A percentile compares a stretch with the other conserved stretches of the same genome.
Evolutionary conservation across 2,797 vertebrate species (phyloP).

Genomic region (Chaunax sp.): DNA sequence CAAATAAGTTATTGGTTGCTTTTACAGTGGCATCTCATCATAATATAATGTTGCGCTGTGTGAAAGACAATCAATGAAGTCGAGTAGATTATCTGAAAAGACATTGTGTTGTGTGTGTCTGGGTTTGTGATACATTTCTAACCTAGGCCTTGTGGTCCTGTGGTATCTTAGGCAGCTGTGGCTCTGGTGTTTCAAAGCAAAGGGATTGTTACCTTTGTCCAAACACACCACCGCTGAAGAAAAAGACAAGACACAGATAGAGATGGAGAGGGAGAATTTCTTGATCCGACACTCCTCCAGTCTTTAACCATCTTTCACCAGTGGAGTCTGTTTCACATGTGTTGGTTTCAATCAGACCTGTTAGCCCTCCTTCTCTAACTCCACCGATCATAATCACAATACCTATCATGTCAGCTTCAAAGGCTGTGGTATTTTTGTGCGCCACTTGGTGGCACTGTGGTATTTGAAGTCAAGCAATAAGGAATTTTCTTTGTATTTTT

Average conservation of each 20-base stretch:
- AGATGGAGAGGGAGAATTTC: conserved; percentile 16
- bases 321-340: conserved; percentile 40
- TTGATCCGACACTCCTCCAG: neutral
- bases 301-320: conserved; percentile 48
- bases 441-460: conserved; percentile 84
- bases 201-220: conserved; percentile 9
- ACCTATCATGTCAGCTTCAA: conserved; percentile 21
- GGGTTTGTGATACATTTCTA: neutral
- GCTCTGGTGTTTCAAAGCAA: too few relatives aligned
- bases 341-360: conserved; percentile 44
- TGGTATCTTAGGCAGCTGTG: neutral
- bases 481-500: conserved; percentile 6
- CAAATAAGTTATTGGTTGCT: conserved; percentile 19
- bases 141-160: neutral
- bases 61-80: conserved; percentile 20
- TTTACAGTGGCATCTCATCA: conserved; percentile 21
- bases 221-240: neutral
- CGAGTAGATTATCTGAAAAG: conserved; percentile 2
- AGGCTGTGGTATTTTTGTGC: conserved; percentile 20
- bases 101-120: neutral
- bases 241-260: conserved; percentile 4
- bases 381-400: conserved; percentile 57
- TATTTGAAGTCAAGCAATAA: conserved; percentile 56
- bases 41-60: neutral
- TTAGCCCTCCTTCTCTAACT: conserved; percentile 59